Percentiles rank a stretch among this genome's conserved stretches.
phyloP scores from a whole-genome alignment of 2,888 invertebrate genomes.

The Scaptomyza cyrtandrae region DNA sequence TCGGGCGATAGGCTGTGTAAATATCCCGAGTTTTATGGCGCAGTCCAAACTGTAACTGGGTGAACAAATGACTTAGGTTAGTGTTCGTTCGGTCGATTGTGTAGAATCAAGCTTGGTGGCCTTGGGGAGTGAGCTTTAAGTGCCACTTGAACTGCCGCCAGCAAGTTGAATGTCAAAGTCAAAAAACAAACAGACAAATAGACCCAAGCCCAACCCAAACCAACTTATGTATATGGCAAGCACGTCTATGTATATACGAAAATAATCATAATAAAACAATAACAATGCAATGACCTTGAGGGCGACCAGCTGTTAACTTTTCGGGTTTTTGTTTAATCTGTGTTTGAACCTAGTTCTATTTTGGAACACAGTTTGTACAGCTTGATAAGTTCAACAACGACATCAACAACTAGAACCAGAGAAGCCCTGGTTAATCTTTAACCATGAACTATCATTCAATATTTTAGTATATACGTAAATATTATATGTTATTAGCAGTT shows the following conservation, averaged over 20 bases:
- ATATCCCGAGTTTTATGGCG: constrained; percentile 43
- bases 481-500: constrained; percentile 14
- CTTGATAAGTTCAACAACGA: constrained; percentile 23
- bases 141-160: constrained; percentile 71
- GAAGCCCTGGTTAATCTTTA: constrained; percentile 4
- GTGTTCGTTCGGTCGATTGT: constrained; percentile 33
- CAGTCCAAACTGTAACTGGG: constrained; percentile 50
- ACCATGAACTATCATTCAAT: constrained; percentile 45
- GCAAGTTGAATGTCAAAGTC: constrained; percentile 75
- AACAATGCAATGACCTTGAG: constrained; percentile 43
- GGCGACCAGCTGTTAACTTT: constrained; percentile 34
- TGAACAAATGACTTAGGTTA: constrained; percentile 60
- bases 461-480: not conserved
- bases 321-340: constrained; percentile 30
- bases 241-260: constrained; percentile 40
- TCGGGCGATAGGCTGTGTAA: constrained; percentile 53
- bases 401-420: constrained; percentile 31
- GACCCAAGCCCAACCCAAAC: constrained; percentile 19
- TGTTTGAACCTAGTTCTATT: constrained; percentile 35
- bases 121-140: constrained; percentile 42
- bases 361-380: constrained; percentile 29
- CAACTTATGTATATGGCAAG: constrained; percentile 52
- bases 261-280: constrained; percentile 33
- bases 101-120: constrained; percentile 25
- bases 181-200: constrained; percentile 15